Evolutionary conservation across 2,797 vertebrate genomes (phyloP).

Genomic region (Sebastiscus tertius): DNA sequence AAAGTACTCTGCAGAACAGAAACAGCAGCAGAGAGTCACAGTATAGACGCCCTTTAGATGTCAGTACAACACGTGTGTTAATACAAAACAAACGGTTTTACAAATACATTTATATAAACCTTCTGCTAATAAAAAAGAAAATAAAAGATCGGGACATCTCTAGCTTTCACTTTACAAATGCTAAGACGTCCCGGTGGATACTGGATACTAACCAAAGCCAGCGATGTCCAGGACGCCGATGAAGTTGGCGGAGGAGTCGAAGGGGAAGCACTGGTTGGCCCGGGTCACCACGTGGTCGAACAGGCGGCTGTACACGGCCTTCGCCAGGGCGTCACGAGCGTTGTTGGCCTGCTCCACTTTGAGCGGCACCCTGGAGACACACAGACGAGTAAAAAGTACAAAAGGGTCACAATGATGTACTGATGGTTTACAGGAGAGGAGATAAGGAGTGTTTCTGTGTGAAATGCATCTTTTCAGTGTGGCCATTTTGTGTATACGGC

Average conservation of each 20-base stretch:
- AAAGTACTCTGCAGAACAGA: slow-evolving; percentile 91
- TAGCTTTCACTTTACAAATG: background rate
- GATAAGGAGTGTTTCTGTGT: too few species aligned
- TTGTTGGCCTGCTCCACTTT: slow-evolving; percentile 98
- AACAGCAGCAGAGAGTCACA: too few species aligned
- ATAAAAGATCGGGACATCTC: background rate
- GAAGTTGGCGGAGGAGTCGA: slow-evolving; percentile 92
- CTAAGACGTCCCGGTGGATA: background rate
- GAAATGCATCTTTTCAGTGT: too few species aligned
- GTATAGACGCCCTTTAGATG: too few species aligned
- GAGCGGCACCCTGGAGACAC: slow-evolving; percentile 88
- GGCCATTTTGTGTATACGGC: too few species aligned
- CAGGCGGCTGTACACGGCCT: slow-evolving; percentile 94
- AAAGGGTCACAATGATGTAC: background rate
- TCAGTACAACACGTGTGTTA: too few species aligned
- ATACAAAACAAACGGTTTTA: too few species aligned
- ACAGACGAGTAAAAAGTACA: background rate
- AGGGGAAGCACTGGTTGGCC: slow-evolving; percentile 97
- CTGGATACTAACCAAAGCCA: slow-evolving; percentile 87
- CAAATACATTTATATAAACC: too few species aligned
- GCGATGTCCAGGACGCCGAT: slow-evolving; percentile 98
- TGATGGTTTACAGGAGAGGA: too few species aligned
- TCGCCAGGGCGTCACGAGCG: slow-evolving; percentile 94
- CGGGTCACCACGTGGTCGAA: slow-evolving; percentile 98
- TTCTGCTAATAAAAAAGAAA: too few species aligned